Evolutionary conservation across 2,888 invertebrate species (phyloP).

Genomic region (Tetramorium bicarinatum): DNA sequence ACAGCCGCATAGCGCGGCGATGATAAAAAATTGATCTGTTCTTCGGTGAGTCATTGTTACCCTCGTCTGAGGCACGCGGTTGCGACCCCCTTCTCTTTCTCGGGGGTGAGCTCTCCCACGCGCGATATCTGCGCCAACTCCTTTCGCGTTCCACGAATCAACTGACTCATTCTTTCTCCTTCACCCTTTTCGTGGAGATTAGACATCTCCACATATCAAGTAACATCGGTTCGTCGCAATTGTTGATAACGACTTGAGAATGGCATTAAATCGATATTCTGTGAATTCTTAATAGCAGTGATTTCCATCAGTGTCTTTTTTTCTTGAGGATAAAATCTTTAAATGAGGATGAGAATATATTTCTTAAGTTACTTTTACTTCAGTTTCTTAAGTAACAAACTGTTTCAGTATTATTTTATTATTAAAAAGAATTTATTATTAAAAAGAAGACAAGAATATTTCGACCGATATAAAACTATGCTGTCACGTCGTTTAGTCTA

Average conservation of each 20-base stretch:
- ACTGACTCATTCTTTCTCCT: conserved; percentile 72
- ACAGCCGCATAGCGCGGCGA: background rate
- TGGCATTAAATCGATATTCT: background rate
- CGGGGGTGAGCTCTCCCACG: conserved; percentile 64
- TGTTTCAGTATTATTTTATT: background rate
- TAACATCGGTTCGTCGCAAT: background rate
- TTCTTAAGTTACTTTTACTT: no score
- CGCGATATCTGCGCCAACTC: conserved; percentile 60
- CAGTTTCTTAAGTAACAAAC: background rate
- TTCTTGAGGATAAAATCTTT: background rate
- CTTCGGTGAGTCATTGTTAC: conserved; percentile 68
- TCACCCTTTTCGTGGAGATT: conserved; percentile 59
- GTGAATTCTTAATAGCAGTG: conserved; percentile 9
- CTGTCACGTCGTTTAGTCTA: background rate
- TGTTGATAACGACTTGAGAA: background rate
- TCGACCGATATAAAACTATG: background rate
- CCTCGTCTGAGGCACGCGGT: conserved; percentile 63
- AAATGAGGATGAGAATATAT: background rate
- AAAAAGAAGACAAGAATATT: background rate
- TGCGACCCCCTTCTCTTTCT: conserved; percentile 26
- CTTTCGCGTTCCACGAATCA: conserved; percentile 62
- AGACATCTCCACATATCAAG: background rate
- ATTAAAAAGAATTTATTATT: no score
- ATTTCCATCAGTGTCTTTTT: background rate
- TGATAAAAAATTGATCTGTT: conserved; percentile 64